Conservation (phyloP, 92 coral and sea anemone genomes). For the Phymanthus crucifer region DNA sequence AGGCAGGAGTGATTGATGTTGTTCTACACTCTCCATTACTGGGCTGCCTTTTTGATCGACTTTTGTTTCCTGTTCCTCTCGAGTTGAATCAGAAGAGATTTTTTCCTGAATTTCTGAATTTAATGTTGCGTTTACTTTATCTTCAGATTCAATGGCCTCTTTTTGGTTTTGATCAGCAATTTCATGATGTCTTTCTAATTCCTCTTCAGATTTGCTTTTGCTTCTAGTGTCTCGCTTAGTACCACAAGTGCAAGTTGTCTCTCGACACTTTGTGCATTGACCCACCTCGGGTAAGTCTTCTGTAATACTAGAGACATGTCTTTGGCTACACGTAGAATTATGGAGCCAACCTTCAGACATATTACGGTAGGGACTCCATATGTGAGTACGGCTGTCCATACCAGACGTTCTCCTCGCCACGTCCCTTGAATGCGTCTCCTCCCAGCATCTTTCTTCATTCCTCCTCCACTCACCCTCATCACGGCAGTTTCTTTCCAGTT, state of each 20-base stretch:
- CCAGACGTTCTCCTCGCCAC: not conserved
- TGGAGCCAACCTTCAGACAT: not conserved
- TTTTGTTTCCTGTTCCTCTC: not conserved
- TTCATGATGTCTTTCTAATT: not conserved
- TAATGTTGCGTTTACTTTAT: not conserved
- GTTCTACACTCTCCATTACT: not conserved
- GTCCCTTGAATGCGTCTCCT: not conserved
- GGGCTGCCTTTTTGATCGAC: not conserved
- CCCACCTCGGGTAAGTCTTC: not conserved
- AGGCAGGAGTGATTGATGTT: not conserved
- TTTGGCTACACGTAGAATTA: not conserved
- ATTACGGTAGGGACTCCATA: not conserved
- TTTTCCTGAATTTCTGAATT: not conserved
- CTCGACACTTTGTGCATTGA: not conserved
- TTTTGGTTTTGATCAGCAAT: not conserved
- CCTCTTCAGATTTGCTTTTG: not conserved
- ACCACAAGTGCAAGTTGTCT: not conserved
- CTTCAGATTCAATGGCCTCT: not conserved
- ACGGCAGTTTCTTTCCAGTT: constrained; percentile 7
- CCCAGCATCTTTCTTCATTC: not conserved
- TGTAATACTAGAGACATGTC: not conserved
- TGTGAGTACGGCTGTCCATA: not conserved
- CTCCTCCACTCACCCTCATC: not conserved
- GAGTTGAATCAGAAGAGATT: not conserved
- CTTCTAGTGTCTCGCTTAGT: not conserved